Evolutionary conservation across 2,888 invertebrate genomes (phyloP).

Genomic region (Stenodema calcarata): DNA sequence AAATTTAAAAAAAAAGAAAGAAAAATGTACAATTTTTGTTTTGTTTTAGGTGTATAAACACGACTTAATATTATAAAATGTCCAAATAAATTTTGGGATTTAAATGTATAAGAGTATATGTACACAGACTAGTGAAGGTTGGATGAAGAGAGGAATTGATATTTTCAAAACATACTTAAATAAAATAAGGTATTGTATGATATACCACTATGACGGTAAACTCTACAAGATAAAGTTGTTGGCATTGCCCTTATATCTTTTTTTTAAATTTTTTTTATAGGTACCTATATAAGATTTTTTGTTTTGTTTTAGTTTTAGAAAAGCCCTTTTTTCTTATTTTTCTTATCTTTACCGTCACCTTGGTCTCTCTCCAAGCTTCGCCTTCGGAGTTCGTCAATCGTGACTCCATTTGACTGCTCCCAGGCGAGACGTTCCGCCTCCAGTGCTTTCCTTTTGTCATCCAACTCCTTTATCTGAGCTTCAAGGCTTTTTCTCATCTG

Average conservation of each 20-base stretch:
- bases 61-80: slow-evolving; percentile 7
- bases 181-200: not conserved
- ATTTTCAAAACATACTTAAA: slow-evolving; percentile 2
- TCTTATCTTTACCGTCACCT: slow-evolving; percentile 87
- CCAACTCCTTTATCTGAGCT: slow-evolving; percentile 88
- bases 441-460: slow-evolving; percentile 85
- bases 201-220: not conserved
- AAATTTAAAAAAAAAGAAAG: not conserved
- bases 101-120: slow-evolving; percentile 5
- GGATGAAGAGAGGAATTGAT: slow-evolving; percentile 1
- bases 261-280: not conserved
- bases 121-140: slow-evolving; percentile 32
- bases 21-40: slow-evolving; percentile 2
- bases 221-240: not conserved
- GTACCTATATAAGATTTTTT: not conserved
- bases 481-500: slow-evolving; percentile 79
- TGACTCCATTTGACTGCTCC: slow-evolving; percentile 89
- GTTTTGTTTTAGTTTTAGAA: slow-evolving; percentile 66
- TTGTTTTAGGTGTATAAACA: not conserved
- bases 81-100: slow-evolving; percentile 15
- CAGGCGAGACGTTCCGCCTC: slow-evolving; percentile 85
- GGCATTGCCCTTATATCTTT: not conserved
- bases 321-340: slow-evolving; percentile 88
- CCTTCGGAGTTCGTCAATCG: slow-evolving; percentile 86
- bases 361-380: slow-evolving; percentile 88